phyloP scores from a whole-genome alignment of 2,113 vertebrate species.

The Lynx canadensis region DNA sequence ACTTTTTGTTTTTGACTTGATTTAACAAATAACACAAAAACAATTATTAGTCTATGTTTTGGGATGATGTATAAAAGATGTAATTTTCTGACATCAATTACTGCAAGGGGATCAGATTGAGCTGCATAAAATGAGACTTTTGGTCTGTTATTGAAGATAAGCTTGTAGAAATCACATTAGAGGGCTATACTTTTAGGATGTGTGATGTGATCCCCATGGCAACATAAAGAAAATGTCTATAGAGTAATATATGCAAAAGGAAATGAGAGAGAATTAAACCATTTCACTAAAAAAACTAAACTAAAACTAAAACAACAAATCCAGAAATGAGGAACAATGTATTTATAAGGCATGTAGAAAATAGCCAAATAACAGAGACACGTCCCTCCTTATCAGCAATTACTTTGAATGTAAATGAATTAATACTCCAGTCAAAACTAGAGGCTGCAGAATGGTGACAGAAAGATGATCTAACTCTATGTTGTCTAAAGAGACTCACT shows the following conservation, averaged over 20 bases:
- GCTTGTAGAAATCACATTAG: neutral
- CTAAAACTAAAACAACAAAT: too few relatives aligned
- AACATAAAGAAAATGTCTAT: neutral
- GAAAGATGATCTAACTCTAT: neutral
- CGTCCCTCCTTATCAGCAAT: neutral
- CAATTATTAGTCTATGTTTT: neutral
- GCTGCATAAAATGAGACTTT: neutral
- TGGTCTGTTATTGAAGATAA: neutral
- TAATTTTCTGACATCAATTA: neutral
- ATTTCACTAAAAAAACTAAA: too few relatives aligned
- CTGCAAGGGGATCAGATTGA: neutral
- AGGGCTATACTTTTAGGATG: neutral
- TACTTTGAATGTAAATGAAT: neutral
- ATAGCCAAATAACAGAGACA: neutral
- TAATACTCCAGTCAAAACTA: neutral
- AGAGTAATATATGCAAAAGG: neutral
- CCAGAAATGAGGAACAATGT: neutral
- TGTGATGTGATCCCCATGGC: neutral
- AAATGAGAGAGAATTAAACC: too few relatives aligned
- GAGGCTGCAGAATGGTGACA: neutral
- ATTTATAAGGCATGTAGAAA: neutral
- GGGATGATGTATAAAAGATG: neutral
- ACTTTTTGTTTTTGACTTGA: neutral
- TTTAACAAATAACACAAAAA: neutral
- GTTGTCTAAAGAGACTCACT: neutral